phyloP scores from a whole-genome alignment of 2,113 vertebrate genomes.

The Forbesichthys papilliferus region DNA sequence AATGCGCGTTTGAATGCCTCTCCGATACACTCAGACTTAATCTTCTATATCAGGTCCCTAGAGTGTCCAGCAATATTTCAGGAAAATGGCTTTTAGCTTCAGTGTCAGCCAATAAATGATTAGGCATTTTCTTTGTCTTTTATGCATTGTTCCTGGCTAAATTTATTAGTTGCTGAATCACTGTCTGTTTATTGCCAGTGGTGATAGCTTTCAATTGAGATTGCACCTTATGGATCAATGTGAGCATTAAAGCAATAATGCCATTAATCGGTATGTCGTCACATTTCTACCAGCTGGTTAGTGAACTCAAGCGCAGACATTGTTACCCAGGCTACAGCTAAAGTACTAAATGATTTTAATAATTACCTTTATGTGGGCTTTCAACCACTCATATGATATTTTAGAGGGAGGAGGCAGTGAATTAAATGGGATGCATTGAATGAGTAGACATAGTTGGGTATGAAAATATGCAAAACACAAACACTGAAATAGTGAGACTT shows the following conservation, averaged over 20 bases:
- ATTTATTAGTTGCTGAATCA: conserved; percentile 44
- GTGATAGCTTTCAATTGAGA: conserved; percentile 54
- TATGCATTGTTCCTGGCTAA: conserved; percentile 35
- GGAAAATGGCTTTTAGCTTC: conserved; percentile 46
- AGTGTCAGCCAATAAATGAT: conserved; percentile 50
- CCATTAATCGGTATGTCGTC: conserved; percentile 11
- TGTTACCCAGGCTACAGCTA: neutral
- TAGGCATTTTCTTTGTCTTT: conserved; percentile 53
- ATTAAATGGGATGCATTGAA: too few species aligned
- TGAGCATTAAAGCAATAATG: conserved; percentile 25
- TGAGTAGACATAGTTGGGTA: too few species aligned
- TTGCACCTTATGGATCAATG: conserved; percentile 41
- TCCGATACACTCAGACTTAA: too few species aligned
- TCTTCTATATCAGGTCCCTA: too few species aligned
- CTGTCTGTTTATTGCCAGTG: conserved; percentile 36
- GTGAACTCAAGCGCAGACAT: neutral
- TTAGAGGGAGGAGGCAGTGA: neutral
- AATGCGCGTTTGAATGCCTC: too few species aligned
- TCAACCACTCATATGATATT: neutral
- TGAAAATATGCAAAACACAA: neutral
- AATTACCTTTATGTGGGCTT: conserved; percentile 14
- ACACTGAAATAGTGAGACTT: neutral
- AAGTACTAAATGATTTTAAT: conserved; percentile 12
- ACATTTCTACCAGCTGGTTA: conserved; percentile 5
- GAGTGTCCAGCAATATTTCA: conserved; percentile 15